Base-by-base conservation (phyloP, 2,113 vertebrate genomes). In the Trematocara nigrifrons region DNA sequence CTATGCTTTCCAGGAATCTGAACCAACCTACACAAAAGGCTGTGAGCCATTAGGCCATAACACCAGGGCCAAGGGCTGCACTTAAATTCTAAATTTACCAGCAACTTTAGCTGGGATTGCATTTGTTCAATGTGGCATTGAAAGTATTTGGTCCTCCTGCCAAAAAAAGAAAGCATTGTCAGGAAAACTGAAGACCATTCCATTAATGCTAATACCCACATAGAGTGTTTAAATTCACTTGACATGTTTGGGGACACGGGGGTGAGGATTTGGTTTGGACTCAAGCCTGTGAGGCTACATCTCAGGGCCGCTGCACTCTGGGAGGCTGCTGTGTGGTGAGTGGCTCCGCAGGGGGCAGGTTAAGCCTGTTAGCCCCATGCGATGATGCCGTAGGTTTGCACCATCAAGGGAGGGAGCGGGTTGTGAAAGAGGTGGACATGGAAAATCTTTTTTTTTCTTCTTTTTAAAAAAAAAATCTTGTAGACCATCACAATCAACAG, bases 301-400 rank as follows among this genome's bases (percentile, higher is more conserved):
- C 64, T 89, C n/a, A 7, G 66, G 54, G 56, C 71, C 77, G 51
- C 79, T 38, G 84, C 83, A 12, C 85, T 81, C 52, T 47, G 61
- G 42, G 71, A 85, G 78, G 80, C 91, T 56, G 81, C 81, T 83
- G 81, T 80, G 78, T 54, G 42, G 52, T 80, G 80, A 91, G 89
- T 20, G 51, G 54, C 91, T 89, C 85, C 12, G 20, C 38, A 31
- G 89, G 90, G 91, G 86, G 86, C 76, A 77, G 83, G 84, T 89
- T 93, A 93, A 89, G 89, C 89, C 82, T 77, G 90, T 93, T 93
- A 93, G 89, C 80, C 77, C 66, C 79, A 53, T 86, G 78, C 82
- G 56, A 90, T 86, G 92, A 87, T 86, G 6, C 82, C 3, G 77
- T 80, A 81, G 80, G 81, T 87, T 76, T 49, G 33, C 59, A 87